These are phyloP conservation scores for Pao palembangensis DNA, from an alignment of 2,113 vertebrate genomes.

Conservation along the genomic window DNA sequence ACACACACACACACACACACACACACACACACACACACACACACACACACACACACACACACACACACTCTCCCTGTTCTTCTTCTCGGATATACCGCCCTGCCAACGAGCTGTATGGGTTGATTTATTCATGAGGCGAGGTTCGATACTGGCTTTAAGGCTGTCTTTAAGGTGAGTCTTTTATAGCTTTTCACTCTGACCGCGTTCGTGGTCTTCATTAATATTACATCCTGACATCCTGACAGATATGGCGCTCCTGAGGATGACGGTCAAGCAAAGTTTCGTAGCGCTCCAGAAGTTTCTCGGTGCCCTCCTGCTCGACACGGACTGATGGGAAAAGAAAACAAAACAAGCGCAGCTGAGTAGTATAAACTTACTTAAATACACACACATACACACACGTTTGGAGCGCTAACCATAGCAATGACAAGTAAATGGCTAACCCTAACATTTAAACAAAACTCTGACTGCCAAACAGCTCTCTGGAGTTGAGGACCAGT, in stretches of 20 bases:
- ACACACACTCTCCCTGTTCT: not conserved
- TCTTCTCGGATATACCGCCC: not conserved
- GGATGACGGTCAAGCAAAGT: conserved; percentile 25
- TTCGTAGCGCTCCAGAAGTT: conserved; percentile 17
- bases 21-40: not conserved
- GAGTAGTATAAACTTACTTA: too few relatives aligned
- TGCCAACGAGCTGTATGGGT: not conserved
- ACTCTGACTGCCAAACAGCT: too few relatives aligned
- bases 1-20: not conserved
- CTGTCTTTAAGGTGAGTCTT: conserved; percentile 24
- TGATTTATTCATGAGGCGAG: conserved; percentile 45
- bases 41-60: not conserved
- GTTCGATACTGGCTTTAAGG: conserved; percentile 26
- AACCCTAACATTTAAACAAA: too few relatives aligned
- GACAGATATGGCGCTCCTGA: conserved; percentile 17
- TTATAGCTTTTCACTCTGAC: conserved; percentile 35
- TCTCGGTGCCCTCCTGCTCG: not conserved
- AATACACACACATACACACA: too few relatives aligned
- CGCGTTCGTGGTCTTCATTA: conserved; percentile 50
- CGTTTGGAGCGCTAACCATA: too few relatives aligned
- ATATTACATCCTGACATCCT: conserved; percentile 51
- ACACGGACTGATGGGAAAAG: too few relatives aligned
- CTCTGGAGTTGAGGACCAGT: too few relatives aligned
- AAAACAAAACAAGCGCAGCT: too few relatives aligned
- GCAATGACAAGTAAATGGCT: too few relatives aligned